These are phyloP conservation scores for Phyllopteryx taeniolatus DNA, from an alignment of 2,113 vertebrate genomes.

Conservation along the genomic window DNA sequence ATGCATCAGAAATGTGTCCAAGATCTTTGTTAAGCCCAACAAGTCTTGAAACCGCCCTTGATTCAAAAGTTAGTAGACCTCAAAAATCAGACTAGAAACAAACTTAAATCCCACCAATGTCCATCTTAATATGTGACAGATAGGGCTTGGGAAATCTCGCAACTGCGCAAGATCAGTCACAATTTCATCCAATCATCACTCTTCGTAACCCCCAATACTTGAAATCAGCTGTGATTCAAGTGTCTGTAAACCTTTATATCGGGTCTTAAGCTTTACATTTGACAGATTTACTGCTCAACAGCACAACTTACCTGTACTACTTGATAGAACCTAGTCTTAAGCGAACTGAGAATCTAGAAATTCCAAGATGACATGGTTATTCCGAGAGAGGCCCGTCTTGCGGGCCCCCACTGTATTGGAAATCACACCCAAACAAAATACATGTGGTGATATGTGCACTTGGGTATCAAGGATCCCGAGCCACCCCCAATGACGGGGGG, in stretches of 20 bases:
- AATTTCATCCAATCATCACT: background rate
- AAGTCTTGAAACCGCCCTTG: background rate
- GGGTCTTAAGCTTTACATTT: background rate
- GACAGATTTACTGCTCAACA: background rate
- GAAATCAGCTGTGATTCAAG: background rate
- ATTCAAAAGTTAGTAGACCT: background rate
- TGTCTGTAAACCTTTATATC: no score
- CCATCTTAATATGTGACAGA: background rate
- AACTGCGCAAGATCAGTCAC: no score
- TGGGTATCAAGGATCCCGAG: slow-evolving; percentile 8
- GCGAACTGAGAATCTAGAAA: background rate
- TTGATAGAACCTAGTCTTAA: background rate
- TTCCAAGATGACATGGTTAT: slow-evolving; percentile 31
- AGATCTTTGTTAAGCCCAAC: background rate
- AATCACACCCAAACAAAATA: slow-evolving; percentile 72
- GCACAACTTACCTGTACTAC: background rate
- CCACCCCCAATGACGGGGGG: slow-evolving; percentile 34
- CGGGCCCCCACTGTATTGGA: slow-evolving; percentile 36
- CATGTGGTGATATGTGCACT: slow-evolving; percentile 52
- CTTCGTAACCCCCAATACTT: background rate
- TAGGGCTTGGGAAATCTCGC: background rate
- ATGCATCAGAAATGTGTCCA: background rate
- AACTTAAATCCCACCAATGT: background rate
- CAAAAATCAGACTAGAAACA: background rate
- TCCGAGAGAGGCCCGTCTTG: slow-evolving; percentile 34